Percentiles rank a stretch among this genome's conserved stretches.
Conservation (phyloP, 2,797 vertebrate species). For the Lacerta viridis region DNA sequence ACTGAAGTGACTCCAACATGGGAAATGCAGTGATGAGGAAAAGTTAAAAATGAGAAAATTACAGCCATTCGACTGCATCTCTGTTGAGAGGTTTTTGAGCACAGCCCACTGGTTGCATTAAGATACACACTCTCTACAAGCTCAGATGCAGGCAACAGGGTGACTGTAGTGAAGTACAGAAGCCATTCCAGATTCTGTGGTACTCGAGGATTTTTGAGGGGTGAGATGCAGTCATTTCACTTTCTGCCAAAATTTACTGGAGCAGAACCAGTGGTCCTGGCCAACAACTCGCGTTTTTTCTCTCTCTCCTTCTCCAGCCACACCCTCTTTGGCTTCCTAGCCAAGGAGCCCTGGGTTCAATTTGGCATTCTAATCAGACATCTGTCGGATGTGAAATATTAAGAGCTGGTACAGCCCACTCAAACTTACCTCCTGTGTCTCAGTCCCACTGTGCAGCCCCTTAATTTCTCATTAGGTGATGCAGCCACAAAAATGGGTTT, state of each 20-base stretch:
- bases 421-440: constrained; percentile 47
- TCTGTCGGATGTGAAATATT: constrained; percentile 18
- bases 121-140: background rate
- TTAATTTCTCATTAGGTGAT: constrained; percentile 58
- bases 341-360: background rate
- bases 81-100: background rate
- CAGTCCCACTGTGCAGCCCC: constrained; percentile 35
- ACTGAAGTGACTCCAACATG: background rate
- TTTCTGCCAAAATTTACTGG: background rate
- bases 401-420: background rate
- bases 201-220: background rate
- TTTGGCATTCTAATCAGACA: constrained; percentile 2
- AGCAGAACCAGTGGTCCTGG: background rate
- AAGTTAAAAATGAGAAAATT: background rate
- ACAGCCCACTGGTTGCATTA: background rate
- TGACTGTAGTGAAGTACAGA: background rate
- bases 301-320: background rate
- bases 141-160: background rate
- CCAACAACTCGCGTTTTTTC: too few species aligned
- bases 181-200: background rate
- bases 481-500: constrained; percentile 50
- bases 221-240: background rate
- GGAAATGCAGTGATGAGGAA: background rate
- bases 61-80: background rate
- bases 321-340: background rate